Percentiles rank a stretch among this genome's conserved stretches.
phyloP scores from a whole-genome alignment of 2,888 invertebrate species.

The Branchellion lobata region DNA sequence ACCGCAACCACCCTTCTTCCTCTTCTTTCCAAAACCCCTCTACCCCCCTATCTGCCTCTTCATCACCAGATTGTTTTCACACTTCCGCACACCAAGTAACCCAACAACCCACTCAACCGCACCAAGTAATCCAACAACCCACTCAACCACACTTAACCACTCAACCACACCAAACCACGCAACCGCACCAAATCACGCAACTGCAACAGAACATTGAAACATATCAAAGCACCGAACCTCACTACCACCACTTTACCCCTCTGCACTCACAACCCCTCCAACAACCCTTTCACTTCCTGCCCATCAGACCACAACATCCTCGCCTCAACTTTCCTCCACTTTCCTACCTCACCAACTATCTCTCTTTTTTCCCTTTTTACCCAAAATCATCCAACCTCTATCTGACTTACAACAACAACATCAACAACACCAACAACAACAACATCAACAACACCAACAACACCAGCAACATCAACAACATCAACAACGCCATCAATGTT shows the following conservation, averaged over 20 bases:
- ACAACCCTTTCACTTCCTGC: neutral
- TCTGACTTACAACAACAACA: constrained; percentile 28
- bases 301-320: neutral
- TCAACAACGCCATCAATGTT: neutral
- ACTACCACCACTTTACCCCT: neutral
- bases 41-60: too few species aligned
- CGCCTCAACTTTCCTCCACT: constrained; percentile 8
- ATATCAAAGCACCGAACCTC: too few species aligned
- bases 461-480: constrained; percentile 1
- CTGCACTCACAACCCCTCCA: neutral
- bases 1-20: too few species aligned
- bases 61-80: too few species aligned
- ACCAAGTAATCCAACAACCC: too few species aligned
- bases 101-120: too few species aligned
- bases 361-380: constrained; percentile 21
- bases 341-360: constrained; percentile 15
- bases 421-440: neutral
- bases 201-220: too few species aligned
- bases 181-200: too few species aligned
- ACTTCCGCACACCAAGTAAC: too few species aligned
- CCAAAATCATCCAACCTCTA: neutral
- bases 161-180: too few species aligned
- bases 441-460: neutral
- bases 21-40: too few species aligned
- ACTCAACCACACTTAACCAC: too few species aligned